Conservation (phyloP, 2,888 invertebrate genomes). For the Hyposoter didymator region DNA sequence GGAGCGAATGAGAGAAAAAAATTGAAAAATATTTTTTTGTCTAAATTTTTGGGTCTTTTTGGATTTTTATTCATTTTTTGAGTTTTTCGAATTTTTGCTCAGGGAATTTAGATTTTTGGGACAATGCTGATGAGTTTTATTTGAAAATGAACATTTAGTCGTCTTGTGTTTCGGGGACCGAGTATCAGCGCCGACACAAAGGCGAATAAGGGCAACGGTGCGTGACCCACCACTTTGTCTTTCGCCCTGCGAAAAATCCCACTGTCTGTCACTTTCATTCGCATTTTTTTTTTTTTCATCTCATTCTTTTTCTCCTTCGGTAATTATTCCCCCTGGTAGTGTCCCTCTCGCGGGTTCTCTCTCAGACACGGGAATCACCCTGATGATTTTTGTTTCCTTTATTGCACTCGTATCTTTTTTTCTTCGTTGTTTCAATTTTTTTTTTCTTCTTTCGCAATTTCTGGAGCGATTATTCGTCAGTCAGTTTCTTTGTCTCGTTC, state of each 20-base stretch:
- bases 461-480: slow-evolving; percentile 35
- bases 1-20: background rate
- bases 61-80: background rate
- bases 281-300: slow-evolving; percentile 46
- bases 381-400: slow-evolving; percentile 34
- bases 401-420: background rate
- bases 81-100: background rate
- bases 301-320: slow-evolving; percentile 36
- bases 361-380: slow-evolving; percentile 33
- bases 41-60: background rate
- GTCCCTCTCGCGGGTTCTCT: slow-evolving; percentile 29
- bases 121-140: background rate
- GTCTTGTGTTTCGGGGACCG: slow-evolving; percentile 11
- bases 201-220: slow-evolving; percentile 75
- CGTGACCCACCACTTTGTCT: slow-evolving; percentile 71
- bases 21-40: background rate
- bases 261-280: slow-evolving; percentile 48
- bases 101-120: background rate
- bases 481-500: slow-evolving; percentile 37
- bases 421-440: background rate
- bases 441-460: slow-evolving; percentile 36
- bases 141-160: background rate
- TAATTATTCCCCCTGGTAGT: slow-evolving; percentile 25
- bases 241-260: slow-evolving; percentile 65
- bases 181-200: slow-evolving; percentile 69